A percentile compares a stretch with the other conserved stretches of the same genome.
Evolutionary conservation across 2,888 invertebrate genomes (phyloP).

Genomic region (Eledona agricola): DNA sequence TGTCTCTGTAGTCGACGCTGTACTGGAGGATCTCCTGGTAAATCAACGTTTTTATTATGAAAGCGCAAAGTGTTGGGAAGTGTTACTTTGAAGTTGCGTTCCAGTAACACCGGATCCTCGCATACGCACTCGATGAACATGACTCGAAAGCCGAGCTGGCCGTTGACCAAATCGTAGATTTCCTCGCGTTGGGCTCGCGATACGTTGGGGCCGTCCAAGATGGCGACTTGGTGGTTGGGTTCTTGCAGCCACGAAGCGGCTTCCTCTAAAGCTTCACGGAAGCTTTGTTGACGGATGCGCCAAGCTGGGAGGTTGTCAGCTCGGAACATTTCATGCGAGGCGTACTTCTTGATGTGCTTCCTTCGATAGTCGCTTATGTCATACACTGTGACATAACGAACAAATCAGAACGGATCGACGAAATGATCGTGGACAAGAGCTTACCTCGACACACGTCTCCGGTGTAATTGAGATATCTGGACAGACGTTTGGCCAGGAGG

Average conservation of each 20-base stretch:
- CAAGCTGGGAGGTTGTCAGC: constrained; percentile 85
- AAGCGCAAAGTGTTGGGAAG: background rate
- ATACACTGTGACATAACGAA: constrained; percentile 74
- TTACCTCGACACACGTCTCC: constrained; percentile 85
- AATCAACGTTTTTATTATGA: background rate
- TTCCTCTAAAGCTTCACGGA: constrained; percentile 85
- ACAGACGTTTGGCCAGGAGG: constrained; percentile 85
- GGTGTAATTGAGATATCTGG: constrained; percentile 90
- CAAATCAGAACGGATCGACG: constrained; percentile 22
- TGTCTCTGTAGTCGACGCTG: constrained; percentile 85
- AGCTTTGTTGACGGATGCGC: constrained; percentile 82
- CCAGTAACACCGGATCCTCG: constrained; percentile 77
- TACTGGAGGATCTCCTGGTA: constrained; percentile 78
- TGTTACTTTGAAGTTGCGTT: constrained; percentile 74
- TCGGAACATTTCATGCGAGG: constrained; percentile 87
- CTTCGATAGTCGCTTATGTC: constrained; percentile 92
- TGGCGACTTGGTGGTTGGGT: constrained; percentile 68
- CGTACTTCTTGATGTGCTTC: constrained; percentile 81
- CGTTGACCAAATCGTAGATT: constrained; percentile 76
- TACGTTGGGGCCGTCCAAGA: constrained; percentile 93
- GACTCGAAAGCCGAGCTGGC: constrained; percentile 81
- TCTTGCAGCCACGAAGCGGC: constrained; percentile 82
- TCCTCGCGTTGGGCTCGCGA: constrained; percentile 82
- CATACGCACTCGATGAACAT: constrained; percentile 94
- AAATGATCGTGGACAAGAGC: constrained; percentile 18